Evolutionary conservation across 2,888 invertebrate species (phyloP).

Genomic region (Zhengitettix transpicula): DNA sequence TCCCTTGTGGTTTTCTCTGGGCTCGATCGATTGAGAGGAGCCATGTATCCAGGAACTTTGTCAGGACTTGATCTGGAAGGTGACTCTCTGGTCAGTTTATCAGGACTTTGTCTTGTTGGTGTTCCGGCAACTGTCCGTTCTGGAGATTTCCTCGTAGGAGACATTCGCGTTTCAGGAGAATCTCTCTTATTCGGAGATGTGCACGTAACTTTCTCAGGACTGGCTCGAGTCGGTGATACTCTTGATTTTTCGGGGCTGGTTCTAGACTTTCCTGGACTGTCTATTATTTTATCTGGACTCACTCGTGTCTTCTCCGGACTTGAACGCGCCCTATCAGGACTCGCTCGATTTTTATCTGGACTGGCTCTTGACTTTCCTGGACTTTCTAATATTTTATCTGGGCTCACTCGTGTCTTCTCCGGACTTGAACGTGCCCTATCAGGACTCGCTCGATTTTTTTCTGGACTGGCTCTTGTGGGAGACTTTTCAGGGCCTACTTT

Average conservation of each 20-base stretch:
- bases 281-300: background rate
- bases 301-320: conserved; percentile 6
- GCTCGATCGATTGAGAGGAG: background rate
- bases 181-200: background rate
- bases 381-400: conserved; percentile 8
- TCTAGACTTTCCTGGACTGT: too few species aligned
- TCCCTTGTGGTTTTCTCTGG: background rate
- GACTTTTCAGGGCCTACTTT: conserved; percentile 5
- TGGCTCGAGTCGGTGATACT: conserved; percentile 1
- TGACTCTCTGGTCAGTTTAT: background rate
- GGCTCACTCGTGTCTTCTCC: conserved; percentile 12
- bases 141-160: background rate
- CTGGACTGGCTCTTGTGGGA: conserved; percentile 12
- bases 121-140: background rate
- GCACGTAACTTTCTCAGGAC: conserved; percentile 10
- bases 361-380: conserved; percentile 5
- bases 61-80: background rate
- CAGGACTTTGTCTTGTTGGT: background rate
- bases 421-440: conserved; percentile 5
- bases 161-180: background rate
- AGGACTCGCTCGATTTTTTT: conserved; percentile 14
- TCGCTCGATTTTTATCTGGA: conserved; percentile 3
- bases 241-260: background rate
- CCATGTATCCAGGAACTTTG: background rate
- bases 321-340: background rate